Percentiles rank a stretch among this genome's conserved stretches.
Evolutionary conservation across 2,113 vertebrate genomes (phyloP).

Genomic region (Paralichthys olivaceus): DNA sequence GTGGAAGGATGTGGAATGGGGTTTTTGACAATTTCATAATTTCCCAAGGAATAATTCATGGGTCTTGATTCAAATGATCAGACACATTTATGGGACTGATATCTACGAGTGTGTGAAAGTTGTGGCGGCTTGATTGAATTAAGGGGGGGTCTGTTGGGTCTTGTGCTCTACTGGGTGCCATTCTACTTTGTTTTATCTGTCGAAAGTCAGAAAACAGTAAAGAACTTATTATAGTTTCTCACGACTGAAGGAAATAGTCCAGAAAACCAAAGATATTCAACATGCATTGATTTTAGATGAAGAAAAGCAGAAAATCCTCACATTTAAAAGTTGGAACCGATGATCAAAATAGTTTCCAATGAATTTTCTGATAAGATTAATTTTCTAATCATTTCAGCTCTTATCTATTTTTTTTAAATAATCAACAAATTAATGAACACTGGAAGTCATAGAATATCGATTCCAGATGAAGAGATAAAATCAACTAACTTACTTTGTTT

Average conservation of each 20-base stretch:
- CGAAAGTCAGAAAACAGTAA: neutral
- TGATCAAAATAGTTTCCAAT: neutral
- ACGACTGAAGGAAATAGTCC: neutral
- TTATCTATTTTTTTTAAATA: too few species aligned
- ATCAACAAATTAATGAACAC: neutral
- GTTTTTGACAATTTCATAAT: too few species aligned
- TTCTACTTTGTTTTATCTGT: neutral
- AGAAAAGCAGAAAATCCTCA: neutral
- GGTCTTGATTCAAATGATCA: too few species aligned
- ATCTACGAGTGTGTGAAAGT: too few species aligned
- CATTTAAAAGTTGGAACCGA: neutral
- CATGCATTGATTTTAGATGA: neutral
- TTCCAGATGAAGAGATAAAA: neutral
- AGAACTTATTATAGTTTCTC: neutral
- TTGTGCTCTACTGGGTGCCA: too few species aligned
- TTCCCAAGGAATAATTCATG: too few species aligned
- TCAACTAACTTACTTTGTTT: constrained; percentile 1
- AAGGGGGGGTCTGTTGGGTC: too few species aligned
- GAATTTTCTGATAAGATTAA: neutral
- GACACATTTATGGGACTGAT: too few species aligned
- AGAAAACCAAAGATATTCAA: neutral
- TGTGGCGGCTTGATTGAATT: too few species aligned
- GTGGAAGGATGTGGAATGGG: too few species aligned
- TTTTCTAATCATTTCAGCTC: neutral
- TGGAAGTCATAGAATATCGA: neutral